These are phyloP conservation scores for Bellardia pandia DNA, from an alignment of 2,888 invertebrate species.

Conservation along the genomic window DNA sequence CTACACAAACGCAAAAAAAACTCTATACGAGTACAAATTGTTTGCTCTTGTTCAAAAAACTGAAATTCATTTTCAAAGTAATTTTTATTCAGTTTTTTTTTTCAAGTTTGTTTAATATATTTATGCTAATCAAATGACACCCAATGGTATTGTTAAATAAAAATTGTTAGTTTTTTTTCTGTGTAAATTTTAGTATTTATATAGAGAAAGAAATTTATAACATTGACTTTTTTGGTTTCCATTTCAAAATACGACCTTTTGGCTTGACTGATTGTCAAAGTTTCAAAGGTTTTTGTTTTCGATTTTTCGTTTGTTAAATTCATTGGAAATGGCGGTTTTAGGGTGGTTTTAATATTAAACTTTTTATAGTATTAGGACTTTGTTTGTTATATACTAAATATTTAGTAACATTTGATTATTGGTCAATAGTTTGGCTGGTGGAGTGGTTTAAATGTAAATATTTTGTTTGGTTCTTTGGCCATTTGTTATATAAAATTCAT, in stretches of 20 bases:
- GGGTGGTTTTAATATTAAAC: constrained; percentile 45
- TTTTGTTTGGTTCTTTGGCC: constrained; percentile 26
- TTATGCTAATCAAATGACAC: constrained; percentile 75
- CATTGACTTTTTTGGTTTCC: constrained; percentile 62
- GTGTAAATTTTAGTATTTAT: background rate
- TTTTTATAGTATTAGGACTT: constrained; percentile 39
- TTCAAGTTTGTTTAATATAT: constrained; percentile 63
- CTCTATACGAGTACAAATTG: background rate
- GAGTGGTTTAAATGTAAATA: background rate
- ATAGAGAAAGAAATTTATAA: constrained; percentile 55
- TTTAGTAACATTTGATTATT: constrained; percentile 61
- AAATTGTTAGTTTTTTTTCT: constrained; percentile 11
- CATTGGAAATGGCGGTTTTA: background rate
- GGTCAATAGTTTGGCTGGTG: constrained; percentile 44
- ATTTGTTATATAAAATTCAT: constrained; percentile 60
- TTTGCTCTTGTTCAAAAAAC: background rate
- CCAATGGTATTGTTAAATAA: constrained; percentile 73
- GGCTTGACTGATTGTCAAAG: constrained; percentile 68
- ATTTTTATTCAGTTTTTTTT: constrained; percentile 15
- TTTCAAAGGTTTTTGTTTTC: constrained; percentile 67
- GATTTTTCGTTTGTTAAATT: constrained; percentile 36
- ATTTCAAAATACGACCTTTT: constrained; percentile 49
- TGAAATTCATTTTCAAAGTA: constrained; percentile 6
- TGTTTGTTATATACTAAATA: constrained; percentile 12
- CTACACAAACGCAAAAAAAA: no score